Percentiles rank a stretch among this genome's conserved stretches.
Conservation (phyloP, 2,113 vertebrate species). For the Chlamydotis undulata region DNA sequence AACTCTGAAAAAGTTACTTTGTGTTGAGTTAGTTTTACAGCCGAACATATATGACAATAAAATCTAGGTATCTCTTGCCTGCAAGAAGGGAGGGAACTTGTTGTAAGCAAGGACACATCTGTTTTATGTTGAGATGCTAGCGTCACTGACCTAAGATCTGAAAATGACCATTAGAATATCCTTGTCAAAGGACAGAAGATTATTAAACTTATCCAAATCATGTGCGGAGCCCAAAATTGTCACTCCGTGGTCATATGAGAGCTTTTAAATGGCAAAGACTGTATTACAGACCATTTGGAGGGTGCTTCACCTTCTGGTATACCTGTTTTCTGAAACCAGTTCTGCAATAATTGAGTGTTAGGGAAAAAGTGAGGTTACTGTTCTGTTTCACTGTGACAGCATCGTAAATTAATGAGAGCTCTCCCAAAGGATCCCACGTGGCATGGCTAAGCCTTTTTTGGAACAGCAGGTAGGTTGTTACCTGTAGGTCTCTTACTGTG, state of each 20-base stretch:
- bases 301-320: background rate
- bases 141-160: background rate
- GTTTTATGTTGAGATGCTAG: background rate
- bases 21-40: background rate
- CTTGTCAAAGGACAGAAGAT: background rate
- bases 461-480: background rate
- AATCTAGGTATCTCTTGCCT: background rate
- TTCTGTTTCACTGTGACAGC: background rate
- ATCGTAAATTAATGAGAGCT: background rate
- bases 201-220: background rate
- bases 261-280: background rate
- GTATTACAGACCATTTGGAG: background rate
- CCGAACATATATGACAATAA: background rate
- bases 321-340: background rate
- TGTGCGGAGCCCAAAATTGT: background rate
- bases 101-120: background rate
- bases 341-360: background rate
- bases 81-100: background rate
- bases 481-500: background rate
- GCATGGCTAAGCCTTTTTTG: background rate
- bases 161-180: background rate
- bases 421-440: fast-evolving
- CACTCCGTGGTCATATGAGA: background rate
- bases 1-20: background rate
- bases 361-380: background rate